A percentile compares a stretch with the other conserved stretches of the same genome.
These are phyloP conservation scores for Apamea crenata DNA, from an alignment of 2,888 invertebrate genomes.

Conservation along the genomic window DNA sequence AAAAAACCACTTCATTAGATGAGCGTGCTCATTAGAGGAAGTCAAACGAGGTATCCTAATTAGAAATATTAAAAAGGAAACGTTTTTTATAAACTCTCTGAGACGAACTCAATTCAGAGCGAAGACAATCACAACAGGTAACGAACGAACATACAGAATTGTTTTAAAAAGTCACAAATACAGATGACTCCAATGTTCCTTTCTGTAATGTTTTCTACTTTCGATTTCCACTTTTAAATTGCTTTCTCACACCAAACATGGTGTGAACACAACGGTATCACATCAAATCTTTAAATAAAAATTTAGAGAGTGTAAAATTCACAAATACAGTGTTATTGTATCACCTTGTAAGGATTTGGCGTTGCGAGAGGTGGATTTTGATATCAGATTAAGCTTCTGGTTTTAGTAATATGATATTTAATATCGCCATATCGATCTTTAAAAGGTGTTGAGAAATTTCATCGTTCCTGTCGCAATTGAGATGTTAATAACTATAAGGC, in stretches of 20 bases:
- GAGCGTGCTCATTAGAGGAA: slow-evolving; percentile 15
- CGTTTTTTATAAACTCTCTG: not conserved
- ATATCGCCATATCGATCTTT: slow-evolving; percentile 56
- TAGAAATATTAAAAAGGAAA: not conserved
- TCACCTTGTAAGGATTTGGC: slow-evolving; percentile 47
- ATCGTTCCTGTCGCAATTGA: slow-evolving; percentile 45
- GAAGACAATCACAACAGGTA: not conserved
- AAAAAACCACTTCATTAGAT: slow-evolving; percentile 27
- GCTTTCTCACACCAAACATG: slow-evolving; percentile 60
- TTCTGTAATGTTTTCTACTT: slow-evolving; percentile 58
- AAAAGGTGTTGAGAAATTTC: slow-evolving; percentile 48
- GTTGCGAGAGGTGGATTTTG: slow-evolving; percentile 51
- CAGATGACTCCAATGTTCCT: slow-evolving; percentile 30
- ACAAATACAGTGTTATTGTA: slow-evolving; percentile 49
- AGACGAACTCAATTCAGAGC: slow-evolving; percentile 17
- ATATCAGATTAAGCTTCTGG: slow-evolving; percentile 53
- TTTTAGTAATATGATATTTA: slow-evolving; percentile 49
- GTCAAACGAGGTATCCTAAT: slow-evolving; percentile 4
- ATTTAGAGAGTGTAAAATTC: slow-evolving; percentile 55
- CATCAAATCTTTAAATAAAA: slow-evolving; percentile 52
- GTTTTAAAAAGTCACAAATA: slow-evolving; percentile 18
- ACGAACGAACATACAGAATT: not conserved
- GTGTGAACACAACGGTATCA: slow-evolving; percentile 48
- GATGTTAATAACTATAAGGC: slow-evolving; percentile 25
- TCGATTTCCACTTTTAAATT: slow-evolving; percentile 59